Base-by-base conservation (phyloP, 2,888 invertebrate species). In the Caenorhabditis sinica region DNA sequence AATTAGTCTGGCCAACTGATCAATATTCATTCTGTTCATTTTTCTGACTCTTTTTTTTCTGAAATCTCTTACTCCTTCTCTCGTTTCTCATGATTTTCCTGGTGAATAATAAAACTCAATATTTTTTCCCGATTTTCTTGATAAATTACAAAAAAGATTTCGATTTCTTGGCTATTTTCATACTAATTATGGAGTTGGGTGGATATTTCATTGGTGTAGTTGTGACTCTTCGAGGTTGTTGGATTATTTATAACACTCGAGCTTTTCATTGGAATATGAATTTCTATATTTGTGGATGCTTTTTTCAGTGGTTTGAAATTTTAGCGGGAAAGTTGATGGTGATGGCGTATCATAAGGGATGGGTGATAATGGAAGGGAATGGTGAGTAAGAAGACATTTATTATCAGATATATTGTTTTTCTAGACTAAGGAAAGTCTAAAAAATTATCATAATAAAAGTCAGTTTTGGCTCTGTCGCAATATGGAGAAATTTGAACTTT, bases 271-370 rank as follows among this genome's bases (percentile, higher is more conserved):
- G n/a, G 66, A 66, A 66, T 45, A 66, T 66, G 66, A 66, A 66
- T 28, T 33, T 33, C 8, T 33, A 33, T 33, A 49, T 25, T 28
- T 66, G 49, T 49, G 17, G 43, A 28, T 45, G 45, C n/a, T 25
- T 2, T 17, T 66, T 66, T 49, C 71, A 71, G 20, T 71, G 56
- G 56, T 71, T 71, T 56, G 71, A 71, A 40, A 15, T 17, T 15
- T 9, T 71, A 6, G 28, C 36, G 30, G 71, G 71, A 23, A 71
- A 25, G 23, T 23, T 71, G 33, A 11, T 71, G 17, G 33, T 58
- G 11, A 25, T 71, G 36, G 36, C 56, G 8, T 71, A 71, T 58
- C 71, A 71, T 9, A 71, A 71, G 25, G 71, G 71, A 56, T 71
- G 71, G 71, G 15, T 58, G 2, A 0, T 56, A 0, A 9, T 71